Percentiles rank a stretch among this genome's conserved stretches.
These are phyloP conservation scores for Pteropus alecto DNA, from an alignment of 2,113 vertebrate species.

Conservation along the genomic window DNA sequence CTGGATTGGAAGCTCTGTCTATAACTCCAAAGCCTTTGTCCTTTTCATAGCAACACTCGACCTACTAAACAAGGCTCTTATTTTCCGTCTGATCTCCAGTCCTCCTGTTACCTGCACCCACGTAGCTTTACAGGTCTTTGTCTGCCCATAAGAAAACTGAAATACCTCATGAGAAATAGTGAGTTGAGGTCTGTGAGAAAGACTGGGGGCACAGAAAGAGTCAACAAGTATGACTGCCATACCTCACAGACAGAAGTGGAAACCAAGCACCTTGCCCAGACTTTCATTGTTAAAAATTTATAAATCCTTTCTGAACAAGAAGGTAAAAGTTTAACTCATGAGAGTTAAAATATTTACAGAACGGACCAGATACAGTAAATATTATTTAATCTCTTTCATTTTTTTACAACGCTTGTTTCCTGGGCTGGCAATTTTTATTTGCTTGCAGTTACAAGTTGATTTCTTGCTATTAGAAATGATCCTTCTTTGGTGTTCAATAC, in stretches of 20 bases:
- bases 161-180: neutral
- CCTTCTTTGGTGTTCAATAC: neutral
- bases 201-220: neutral
- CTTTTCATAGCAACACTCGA: neutral
- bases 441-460: neutral
- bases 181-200: neutral
- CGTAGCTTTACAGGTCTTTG: neutral
- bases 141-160: neutral
- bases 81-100: neutral
- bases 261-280: neutral
- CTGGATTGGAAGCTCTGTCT: neutral
- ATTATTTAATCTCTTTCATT: neutral
- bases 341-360: neutral
- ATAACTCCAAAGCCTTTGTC: neutral
- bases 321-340: neutral
- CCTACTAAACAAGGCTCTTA: neutral
- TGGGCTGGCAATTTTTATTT: neutral
- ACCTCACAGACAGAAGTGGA: neutral
- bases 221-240: rapidly evolving
- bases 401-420: neutral
- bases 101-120: neutral
- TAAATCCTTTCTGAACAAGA: neutral
- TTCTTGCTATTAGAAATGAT: neutral
- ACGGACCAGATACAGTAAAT: neutral
- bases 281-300: neutral